A percentile compares a stretch with the other conserved stretches of the same genome.
Evolutionary conservation across 2,888 invertebrate species (phyloP).

Genomic region (Drosophila kanekoi): DNA sequence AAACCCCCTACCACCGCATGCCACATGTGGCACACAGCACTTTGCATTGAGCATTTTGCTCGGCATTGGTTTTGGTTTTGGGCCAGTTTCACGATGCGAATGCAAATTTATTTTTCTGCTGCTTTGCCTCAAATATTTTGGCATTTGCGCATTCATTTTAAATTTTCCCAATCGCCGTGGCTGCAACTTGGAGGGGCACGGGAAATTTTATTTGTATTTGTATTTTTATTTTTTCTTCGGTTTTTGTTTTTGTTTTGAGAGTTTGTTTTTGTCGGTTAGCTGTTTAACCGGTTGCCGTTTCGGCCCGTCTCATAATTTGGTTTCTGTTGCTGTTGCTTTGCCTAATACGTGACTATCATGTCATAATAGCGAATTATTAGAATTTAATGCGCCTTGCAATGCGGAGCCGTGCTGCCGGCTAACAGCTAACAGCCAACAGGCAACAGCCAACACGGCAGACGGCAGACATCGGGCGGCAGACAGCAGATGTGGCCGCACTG

Average conservation of each 20-base stretch:
- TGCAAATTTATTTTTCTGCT: conserved; percentile 53
- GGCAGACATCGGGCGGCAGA: conserved; percentile 10
- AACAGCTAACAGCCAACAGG: conserved; percentile 9
- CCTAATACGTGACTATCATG: conserved; percentile 80
- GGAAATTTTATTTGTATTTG: conserved; percentile 5
- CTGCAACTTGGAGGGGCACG: conserved; percentile 5
- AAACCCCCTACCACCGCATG: not conserved
- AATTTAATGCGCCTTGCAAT: conserved; percentile 73
- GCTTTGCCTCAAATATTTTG: conserved; percentile 71
- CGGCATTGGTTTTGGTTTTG: conserved; percentile 49
- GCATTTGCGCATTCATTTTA: conserved; percentile 81
- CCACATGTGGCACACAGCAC: conserved; percentile 30
- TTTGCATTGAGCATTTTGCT: conserved; percentile 40
- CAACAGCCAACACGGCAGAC: conserved; percentile 14
- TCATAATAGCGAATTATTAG: conserved; percentile 81
- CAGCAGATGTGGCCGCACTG: conserved; percentile 37
- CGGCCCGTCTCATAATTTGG: conserved; percentile 72
- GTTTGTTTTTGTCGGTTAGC: conserved; percentile 44
- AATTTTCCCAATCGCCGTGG: conserved; percentile 52
- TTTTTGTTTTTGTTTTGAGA: conserved; percentile 9
- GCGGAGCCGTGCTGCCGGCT: conserved; percentile 40
- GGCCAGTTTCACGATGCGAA: conserved; percentile 64
- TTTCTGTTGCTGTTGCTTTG: conserved; percentile 66
- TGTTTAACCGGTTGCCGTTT: conserved; percentile 66
- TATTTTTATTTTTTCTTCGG: not conserved